Percentiles rank a stretch among this genome's conserved stretches.
Conservation (phyloP, 2,888 invertebrate genomes). For the Atethmia centrago region DNA sequence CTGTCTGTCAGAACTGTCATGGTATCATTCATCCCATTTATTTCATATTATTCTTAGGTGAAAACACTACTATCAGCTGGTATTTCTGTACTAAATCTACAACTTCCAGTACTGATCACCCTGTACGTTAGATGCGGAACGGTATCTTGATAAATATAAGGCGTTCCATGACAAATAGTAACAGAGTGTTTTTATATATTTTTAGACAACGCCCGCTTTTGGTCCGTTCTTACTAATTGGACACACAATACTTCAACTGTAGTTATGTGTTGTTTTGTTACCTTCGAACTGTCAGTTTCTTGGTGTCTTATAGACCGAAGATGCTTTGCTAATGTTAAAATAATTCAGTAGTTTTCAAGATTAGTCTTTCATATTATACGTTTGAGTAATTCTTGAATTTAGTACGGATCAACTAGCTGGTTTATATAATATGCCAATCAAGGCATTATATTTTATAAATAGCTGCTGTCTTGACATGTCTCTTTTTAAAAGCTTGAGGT, state of each 20-base stretch:
- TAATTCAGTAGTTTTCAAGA: not conserved
- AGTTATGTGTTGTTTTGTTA: constrained; percentile 65
- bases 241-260: constrained; percentile 84
- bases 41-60: not conserved
- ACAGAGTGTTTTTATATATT: constrained; percentile 89
- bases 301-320: not conserved
- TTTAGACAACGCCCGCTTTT: constrained; percentile 81
- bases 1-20: too few species aligned
- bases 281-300: constrained; percentile 46
- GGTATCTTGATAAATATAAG: constrained; percentile 89
- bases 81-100: not conserved
- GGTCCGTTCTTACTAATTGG: constrained; percentile 85
- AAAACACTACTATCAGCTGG: not conserved
- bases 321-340: constrained; percentile 1
- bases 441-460: too few species aligned
- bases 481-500: not conserved
- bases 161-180: constrained; percentile 89
- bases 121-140: constrained; percentile 76
- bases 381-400: not conserved
- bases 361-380: not conserved
- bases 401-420: not conserved
- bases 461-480: not conserved
- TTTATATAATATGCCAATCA: not conserved
- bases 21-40: not conserved
- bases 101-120: constrained; percentile 46